These are phyloP conservation scores for Aphelocoma californica DNA, from an alignment of 2,797 vertebrate genomes.

Conservation along the genomic window DNA sequence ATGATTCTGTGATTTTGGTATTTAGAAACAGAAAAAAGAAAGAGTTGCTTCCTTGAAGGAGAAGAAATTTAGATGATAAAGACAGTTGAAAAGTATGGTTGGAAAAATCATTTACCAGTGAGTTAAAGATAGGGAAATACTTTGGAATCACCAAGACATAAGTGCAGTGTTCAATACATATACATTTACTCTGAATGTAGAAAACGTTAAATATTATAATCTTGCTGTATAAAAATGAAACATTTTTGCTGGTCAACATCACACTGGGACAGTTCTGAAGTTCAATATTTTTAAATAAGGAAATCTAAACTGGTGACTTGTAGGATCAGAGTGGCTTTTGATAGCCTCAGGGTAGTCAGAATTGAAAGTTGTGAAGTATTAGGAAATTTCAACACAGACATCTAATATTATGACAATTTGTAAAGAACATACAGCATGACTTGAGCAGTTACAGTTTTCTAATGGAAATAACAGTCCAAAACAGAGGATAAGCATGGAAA, in stretches of 20 bases:
- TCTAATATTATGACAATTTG: background rate
- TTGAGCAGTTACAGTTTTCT: background rate
- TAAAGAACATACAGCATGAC: background rate
- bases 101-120: background rate
- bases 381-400: background rate
- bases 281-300: background rate
- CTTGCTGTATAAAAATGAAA: background rate
- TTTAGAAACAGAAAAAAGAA: background rate
- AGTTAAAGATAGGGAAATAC: background rate
- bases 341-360: background rate
- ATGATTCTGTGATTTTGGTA: background rate
- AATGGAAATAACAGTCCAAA: background rate
- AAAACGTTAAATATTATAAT: background rate
- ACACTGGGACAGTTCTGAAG: background rate
- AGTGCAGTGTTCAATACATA: background rate
- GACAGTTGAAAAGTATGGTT: background rate
- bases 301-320: background rate
- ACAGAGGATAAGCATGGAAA: background rate
- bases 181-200: background rate
- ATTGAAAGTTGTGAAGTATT: background rate
- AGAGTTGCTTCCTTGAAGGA: background rate
- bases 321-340: background rate
- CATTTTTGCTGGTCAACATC: background rate
- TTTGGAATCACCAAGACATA: background rate
- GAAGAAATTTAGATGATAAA: background rate